Evolutionary conservation across 2,113 vertebrate species (phyloP).

Genomic region (Thryonomys swinderianus): DNA sequence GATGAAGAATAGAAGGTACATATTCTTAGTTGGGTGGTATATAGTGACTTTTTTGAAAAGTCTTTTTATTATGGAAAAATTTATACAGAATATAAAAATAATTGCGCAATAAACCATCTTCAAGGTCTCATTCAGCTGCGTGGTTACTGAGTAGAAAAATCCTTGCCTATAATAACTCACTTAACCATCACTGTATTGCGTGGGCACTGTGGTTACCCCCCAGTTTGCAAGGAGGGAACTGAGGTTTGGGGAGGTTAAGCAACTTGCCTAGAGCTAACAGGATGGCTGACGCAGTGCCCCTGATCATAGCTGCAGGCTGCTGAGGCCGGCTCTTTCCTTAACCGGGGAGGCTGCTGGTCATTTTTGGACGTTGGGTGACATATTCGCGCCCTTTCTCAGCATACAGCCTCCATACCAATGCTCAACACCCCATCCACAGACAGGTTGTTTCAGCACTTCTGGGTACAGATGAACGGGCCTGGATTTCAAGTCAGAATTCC

Average conservation of each 20-base stretch:
- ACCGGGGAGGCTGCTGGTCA: neutral
- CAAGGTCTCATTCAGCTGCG: neutral
- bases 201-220: too few relatives aligned
- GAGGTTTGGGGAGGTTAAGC: neutral
- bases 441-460: neutral
- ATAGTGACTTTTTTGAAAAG: neutral
- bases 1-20: neutral
- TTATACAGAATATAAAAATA: neutral
- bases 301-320: neutral
- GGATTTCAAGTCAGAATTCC: neutral
- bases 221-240: slow-evolving; percentile 20
- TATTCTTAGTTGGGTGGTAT: neutral
- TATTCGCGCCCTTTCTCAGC: neutral
- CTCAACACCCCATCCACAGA: neutral
- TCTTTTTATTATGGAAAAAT: neutral
- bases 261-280: neutral
- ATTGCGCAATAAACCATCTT: neutral
- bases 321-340: neutral
- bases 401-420: neutral
- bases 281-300: neutral
- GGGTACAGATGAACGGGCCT: neutral
- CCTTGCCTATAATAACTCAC: neutral
- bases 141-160: neutral
- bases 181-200: neutral
- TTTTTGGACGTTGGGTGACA: neutral